phyloP scores from a whole-genome alignment of 2,888 invertebrate genomes.

The Eremobia ochroleuca region DNA sequence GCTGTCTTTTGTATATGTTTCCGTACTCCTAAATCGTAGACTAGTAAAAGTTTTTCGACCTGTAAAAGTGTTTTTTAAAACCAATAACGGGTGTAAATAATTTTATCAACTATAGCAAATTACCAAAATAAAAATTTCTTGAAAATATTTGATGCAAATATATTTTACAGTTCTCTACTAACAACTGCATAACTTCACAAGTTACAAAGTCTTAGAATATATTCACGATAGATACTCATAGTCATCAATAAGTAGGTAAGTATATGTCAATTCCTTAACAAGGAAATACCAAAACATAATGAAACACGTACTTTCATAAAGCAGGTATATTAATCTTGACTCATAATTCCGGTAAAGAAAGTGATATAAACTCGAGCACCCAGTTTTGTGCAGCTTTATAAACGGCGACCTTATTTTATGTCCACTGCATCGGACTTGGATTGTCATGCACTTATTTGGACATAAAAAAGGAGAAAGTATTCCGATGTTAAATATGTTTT shows the following conservation, averaged over 20 bases:
- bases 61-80: neutral
- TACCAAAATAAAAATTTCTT: neutral
- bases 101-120: neutral
- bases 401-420: conserved; percentile 2
- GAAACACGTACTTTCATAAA: conserved; percentile 21
- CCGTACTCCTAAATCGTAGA: neutral
- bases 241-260: neutral
- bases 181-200: neutral
- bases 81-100: neutral
- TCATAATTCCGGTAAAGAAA: conserved; percentile 53
- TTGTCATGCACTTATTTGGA: conserved; percentile 29
- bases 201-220: neutral
- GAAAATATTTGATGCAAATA: neutral
- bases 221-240: neutral
- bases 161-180: neutral
- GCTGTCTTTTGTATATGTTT: neutral
- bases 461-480: conserved; percentile 34
- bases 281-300: conserved; percentile 12
- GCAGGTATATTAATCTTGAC: conserved; percentile 17
- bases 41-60: neutral
- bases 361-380: conserved; percentile 49
- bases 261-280: neutral
- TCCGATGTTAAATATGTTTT: conserved; percentile 7
- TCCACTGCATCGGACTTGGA: conserved; percentile 3
- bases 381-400: conserved; percentile 28